Base-by-base conservation (phyloP, 1,140 invertebrate genomes). In the Zaprionus tsacasi region DNA sequence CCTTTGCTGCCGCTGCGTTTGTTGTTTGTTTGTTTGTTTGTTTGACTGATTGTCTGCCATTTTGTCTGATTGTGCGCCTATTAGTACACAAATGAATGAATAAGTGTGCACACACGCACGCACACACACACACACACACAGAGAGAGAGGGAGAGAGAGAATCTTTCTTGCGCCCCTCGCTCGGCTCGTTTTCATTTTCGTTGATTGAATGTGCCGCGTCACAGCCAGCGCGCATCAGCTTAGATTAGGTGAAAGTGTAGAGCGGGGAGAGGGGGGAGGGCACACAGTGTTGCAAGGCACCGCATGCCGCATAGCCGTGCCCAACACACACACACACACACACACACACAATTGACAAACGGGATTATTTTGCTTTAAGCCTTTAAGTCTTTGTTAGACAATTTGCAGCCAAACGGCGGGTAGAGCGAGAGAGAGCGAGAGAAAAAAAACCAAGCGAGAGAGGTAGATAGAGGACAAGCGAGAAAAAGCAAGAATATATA, bases 321-420 rank as follows among this genome's bases (percentile, higher is more conserved):
- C 21, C 21, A 21, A 21, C 21, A 2, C 21, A 21, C 21, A 21
- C 21, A 2, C 21, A 21, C 21, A 21, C 21, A 21, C 21, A 21
- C 38, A 30, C 30, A 61, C 76, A 59, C 59, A 58, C 74, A 70
- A 82, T 79, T 73, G 69, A 64, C 82, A 78, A 68, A 77, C 52
- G 68, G 81, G 83, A 87, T 87, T 88, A 88, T 82, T 80, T 72
- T 66, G 79, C 85, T 88, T 89, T 88, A 88, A 88, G 81, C 85
- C 81, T 88, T 88, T 89, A 88, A 88, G 85, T 81, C 85, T 85
- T 88, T 89, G 85, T 89, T 88, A 83, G 81, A 89, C 81, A 89
- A 82, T 87, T 87, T 79, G 76, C 82, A 73, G 76, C 45, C 68
- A 75, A 79, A 76, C 56, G 56, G 48, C 38, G 40, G 17, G 40